Evolutionary conservation across 2,888 invertebrate genomes (phyloP), one percentile per base, ranked within the genome.

Genomic region (Epsilonema sp.): DNA sequence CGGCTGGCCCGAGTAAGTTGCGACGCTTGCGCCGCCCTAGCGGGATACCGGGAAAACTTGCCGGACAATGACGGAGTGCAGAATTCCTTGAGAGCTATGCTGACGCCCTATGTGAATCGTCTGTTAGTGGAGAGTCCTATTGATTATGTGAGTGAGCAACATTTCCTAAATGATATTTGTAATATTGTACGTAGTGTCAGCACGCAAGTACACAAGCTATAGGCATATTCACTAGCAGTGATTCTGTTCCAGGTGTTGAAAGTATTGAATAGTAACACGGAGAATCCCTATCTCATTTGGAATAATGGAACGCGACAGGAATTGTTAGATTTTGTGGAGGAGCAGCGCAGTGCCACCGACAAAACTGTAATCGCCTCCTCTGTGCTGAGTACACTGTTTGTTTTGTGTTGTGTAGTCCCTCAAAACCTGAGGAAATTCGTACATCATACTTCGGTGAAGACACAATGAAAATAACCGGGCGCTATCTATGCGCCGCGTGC

Each of bases 221-320:
- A n/a, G n/a, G n/a, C n/a, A n/a, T n/a, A n/a, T n/a, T n/a, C n/a
- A n/a, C n/a, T n/a, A n/a, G n/a, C n/a, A n/a, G n/a, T n/a, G n/a
- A n/a, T n/a, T 31, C 19, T 3, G 25, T 37, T 52, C 26, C 62
- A 77, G 75, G 73, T 90, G 42, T 71, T 97, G 47, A 97, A 97
- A 71, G 76, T 79, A 16, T 68, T 99, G n/a, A 97, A 86, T 57
- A 86, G 87, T 37, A 97, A 97, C 68, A 82, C 84, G 62, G 81
- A 84, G 54, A 89, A 82, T 60, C 97, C 97, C 0, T 90, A 94
- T 68, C 73, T 99, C 24, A 80, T 97, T 39, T 99, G 97, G 97
- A 85, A 97, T 69, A 97, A 97, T 69, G 80, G 82, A 5, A 94
- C 94, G 0, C 74, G 97, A 54, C 83, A 83, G 0, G 92, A 97